Percentiles rank a stretch among this genome's conserved stretches.
Evolutionary conservation across 2,888 invertebrate genomes (phyloP).

Genomic region (Cetonia aurata): DNA sequence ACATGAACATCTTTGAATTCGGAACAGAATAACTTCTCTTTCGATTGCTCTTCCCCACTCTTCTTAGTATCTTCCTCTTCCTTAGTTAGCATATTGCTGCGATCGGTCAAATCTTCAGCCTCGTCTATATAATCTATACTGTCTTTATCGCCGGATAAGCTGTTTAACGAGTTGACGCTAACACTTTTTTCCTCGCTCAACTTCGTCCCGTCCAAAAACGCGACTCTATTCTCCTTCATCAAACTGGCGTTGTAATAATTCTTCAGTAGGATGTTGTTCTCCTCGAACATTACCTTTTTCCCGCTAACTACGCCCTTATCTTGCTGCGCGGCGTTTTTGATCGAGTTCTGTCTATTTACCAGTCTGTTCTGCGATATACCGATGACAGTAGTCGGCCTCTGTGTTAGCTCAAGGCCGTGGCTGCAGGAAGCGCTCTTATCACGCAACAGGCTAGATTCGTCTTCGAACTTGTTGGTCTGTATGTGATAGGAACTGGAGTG

Average conservation of each 20-base stretch:
- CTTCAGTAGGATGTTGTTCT: slow-evolving; percentile 50
- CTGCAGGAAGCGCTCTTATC: slow-evolving; percentile 86
- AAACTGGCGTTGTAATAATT: slow-evolving; percentile 38
- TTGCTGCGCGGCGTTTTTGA: slow-evolving; percentile 55
- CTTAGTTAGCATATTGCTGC: slow-evolving; percentile 62
- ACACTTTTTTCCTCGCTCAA: slow-evolving; percentile 63
- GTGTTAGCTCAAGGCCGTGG: slow-evolving; percentile 78
- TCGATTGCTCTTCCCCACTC: slow-evolving; percentile 9
- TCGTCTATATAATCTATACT: slow-evolving; percentile 64
- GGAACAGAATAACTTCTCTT: slow-evolving; percentile 47
- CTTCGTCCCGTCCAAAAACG: slow-evolving; percentile 49
- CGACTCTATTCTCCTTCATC: slow-evolving; percentile 24
- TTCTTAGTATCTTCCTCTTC: slow-evolving; percentile 15
- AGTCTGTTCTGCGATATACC: slow-evolving; percentile 56
- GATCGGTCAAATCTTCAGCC: slow-evolving; percentile 59
- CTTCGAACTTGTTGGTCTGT: slow-evolving; percentile 60
- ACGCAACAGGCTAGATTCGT: slow-evolving; percentile 72
- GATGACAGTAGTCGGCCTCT: slow-evolving; percentile 75
- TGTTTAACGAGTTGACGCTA: slow-evolving; percentile 63
- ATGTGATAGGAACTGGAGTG: slow-evolving; percentile 55
- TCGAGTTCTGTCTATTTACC: slow-evolving; percentile 40
- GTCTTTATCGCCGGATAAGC: slow-evolving; percentile 59
- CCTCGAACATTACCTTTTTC: slow-evolving; percentile 64
- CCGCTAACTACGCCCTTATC: slow-evolving; percentile 51
- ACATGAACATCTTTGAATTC: slow-evolving; percentile 63